A percentile compares a stretch with the other conserved stretches of the same genome.
Conservation (phyloP, 2,888 invertebrate species). For the Eristalis pertinax region DNA sequence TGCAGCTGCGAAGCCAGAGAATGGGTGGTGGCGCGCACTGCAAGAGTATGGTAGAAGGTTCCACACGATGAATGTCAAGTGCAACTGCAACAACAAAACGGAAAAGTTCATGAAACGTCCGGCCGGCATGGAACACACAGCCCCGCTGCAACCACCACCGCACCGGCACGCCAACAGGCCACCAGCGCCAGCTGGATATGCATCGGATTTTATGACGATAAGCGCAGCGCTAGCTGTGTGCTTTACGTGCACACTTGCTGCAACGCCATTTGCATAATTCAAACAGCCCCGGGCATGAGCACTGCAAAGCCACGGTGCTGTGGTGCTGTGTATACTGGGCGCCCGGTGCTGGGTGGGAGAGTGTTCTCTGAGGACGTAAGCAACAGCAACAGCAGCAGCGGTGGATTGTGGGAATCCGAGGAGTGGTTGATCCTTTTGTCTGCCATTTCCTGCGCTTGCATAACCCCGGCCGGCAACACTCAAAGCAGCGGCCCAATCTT, state of each 20-base stretch:
- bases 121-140: constrained; percentile 50
- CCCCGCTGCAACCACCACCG: constrained; percentile 27
- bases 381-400: constrained; percentile 13
- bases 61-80: constrained; percentile 68
- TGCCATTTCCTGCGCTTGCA: constrained; percentile 27
- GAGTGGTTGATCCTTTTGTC: constrained; percentile 47
- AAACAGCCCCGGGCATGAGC: constrained; percentile 12
- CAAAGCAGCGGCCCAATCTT: constrained; percentile 18
- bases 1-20: constrained; percentile 7
- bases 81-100: constrained; percentile 55
- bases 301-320: background rate
- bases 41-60: constrained; percentile 44
- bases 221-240: constrained; percentile 27
- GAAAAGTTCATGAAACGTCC: constrained; percentile 65
- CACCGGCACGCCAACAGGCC: background rate
- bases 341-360: background rate
- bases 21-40: constrained; percentile 7
- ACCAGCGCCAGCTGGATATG: constrained; percentile 43
- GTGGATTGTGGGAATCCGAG: background rate
- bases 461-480: constrained; percentile 32
- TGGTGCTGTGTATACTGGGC: background rate
- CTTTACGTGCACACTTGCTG: constrained; percentile 52
- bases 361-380: constrained; percentile 21
- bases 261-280: constrained; percentile 67
- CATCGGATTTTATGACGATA: constrained; percentile 55